A percentile compares a stretch with the other conserved stretches of the same genome.
phyloP scores from a whole-genome alignment of 2,113 vertebrate genomes.

The Micronycteris hirsuta region DNA sequence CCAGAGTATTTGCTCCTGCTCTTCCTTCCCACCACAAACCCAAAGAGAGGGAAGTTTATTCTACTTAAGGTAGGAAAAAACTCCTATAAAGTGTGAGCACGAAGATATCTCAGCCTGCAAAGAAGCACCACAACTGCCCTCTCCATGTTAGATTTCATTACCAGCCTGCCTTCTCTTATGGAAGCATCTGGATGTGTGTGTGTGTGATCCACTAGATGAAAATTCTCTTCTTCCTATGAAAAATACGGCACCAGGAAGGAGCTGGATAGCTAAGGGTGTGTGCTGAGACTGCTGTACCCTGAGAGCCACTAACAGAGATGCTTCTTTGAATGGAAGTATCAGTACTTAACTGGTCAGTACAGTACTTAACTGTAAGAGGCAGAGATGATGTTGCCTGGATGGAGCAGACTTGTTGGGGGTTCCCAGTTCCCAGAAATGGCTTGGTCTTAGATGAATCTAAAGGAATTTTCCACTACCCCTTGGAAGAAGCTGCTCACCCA shows the following conservation, averaged over 20 bases:
- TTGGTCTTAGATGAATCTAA: not conserved
- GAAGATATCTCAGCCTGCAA: not conserved
- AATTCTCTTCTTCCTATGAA: not conserved
- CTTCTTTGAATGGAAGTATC: not conserved
- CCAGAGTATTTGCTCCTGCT: not conserved
- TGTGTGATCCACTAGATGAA: not conserved
- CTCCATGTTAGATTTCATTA: not conserved
- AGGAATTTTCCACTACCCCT: not conserved
- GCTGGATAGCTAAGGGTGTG: accelerated
- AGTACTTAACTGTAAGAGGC: not conserved
- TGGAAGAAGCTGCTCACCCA: not conserved
- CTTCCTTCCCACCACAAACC: not conserved
- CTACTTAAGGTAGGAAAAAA: not conserved
- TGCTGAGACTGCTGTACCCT: not conserved
- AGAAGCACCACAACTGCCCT: not conserved
- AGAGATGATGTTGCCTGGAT: not conserved
- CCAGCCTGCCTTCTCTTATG: not conserved
- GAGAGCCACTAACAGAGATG: not conserved
- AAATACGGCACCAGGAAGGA: not conserved
- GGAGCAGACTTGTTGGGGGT: not conserved
- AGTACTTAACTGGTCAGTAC: no score
- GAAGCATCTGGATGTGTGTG: not conserved
- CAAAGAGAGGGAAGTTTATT: not conserved
- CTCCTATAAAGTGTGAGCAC: not conserved
- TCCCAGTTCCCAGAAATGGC: not conserved